A percentile compares a stretch with the other conserved stretches of the same genome.
Conservation (phyloP, 2,797 vertebrate species). For the Hydrolagus colliei region DNA sequence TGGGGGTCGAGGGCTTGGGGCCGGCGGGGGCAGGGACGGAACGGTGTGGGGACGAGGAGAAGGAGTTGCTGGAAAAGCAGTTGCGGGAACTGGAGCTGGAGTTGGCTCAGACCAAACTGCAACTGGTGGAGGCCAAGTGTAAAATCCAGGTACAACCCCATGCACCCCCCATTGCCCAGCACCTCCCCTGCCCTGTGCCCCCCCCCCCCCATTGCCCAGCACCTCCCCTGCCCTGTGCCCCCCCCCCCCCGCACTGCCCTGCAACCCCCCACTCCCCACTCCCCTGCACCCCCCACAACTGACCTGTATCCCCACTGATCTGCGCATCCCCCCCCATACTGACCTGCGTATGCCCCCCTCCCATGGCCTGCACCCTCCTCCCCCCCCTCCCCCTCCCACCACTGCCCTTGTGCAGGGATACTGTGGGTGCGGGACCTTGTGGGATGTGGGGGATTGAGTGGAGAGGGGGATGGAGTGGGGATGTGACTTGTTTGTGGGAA, state of each 20-base stretch:
- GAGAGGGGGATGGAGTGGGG: not conserved
- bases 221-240: not conserved
- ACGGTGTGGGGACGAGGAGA: conserved; percentile 75
- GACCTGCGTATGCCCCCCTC: not conserved
- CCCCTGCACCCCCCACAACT: not conserved
- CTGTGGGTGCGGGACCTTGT: not conserved
- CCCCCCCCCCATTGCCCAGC: too few species aligned
- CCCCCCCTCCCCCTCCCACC: too few species aligned
- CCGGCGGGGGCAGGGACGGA: conserved; percentile 55
- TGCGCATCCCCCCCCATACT: not conserved
- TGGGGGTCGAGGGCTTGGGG: conserved; percentile 66
- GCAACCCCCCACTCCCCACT: not conserved
- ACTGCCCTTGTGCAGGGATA: not conserved
- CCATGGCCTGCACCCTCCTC: too few species aligned
- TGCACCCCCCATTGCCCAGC: not conserved
- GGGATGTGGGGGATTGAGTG: not conserved
- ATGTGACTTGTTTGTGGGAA: not conserved
- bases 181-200: not conserved
- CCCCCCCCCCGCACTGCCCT: not conserved
- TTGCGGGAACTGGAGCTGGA: conserved; percentile 92
- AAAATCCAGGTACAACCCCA: conserved; percentile 80
- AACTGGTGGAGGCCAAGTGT: conserved; percentile 96
- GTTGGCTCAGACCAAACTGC: conserved; percentile 93
- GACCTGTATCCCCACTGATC: not conserved
- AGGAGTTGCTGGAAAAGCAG: conserved; percentile 84